phyloP scores from a whole-genome alignment of 2,113 vertebrate genomes.

The Electrona antarctica region DNA sequence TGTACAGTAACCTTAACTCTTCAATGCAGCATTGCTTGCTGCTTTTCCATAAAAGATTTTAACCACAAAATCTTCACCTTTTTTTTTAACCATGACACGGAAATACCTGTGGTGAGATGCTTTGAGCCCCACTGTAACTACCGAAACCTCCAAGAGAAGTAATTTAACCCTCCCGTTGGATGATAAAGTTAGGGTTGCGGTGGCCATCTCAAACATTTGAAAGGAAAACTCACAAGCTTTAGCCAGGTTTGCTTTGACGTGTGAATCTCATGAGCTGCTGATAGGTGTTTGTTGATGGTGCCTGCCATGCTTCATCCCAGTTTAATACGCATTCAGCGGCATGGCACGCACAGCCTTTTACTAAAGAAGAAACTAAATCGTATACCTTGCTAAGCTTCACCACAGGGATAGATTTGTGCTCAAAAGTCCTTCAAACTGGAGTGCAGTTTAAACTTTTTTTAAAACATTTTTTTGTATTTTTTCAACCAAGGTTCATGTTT shows the following conservation, averaged over 20 bases:
- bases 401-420: too few relatives aligned
- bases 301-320: not conserved
- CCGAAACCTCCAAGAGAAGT: not conserved
- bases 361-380: too few relatives aligned
- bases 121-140: not conserved
- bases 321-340: not conserved
- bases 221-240: not conserved
- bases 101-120: constrained; percentile 15
- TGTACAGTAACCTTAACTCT: constrained; percentile 26
- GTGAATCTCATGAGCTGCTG: constrained; percentile 9
- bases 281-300: constrained; percentile 5
- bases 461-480: too few relatives aligned
- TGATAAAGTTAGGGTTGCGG: not conserved
- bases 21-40: not conserved
- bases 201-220: constrained; percentile 23
- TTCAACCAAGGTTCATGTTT: too few relatives aligned
- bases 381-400: too few relatives aligned
- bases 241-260: constrained; percentile 12
- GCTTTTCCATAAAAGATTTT: not conserved
- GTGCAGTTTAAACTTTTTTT: not conserved
- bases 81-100: not conserved
- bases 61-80: too few relatives aligned
- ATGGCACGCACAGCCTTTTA: too few relatives aligned
- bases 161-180: constrained; percentile 6
- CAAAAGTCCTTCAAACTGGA: too few relatives aligned